These are phyloP conservation scores for Zaprionus obscuricornis DNA, from an alignment of 2,888 invertebrate genomes.

Conservation along the genomic window DNA sequence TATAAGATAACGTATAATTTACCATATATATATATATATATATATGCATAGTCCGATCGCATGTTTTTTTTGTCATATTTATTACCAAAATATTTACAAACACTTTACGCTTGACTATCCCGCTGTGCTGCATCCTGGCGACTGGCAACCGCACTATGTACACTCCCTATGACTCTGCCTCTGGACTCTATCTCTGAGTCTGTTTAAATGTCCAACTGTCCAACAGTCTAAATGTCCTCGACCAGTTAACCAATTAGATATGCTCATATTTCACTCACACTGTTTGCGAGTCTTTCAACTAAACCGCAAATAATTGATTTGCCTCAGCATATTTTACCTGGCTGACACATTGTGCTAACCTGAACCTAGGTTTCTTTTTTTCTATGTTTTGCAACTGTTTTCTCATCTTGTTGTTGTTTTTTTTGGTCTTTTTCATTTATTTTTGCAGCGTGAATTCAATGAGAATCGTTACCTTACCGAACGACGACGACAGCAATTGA, in stretches of 20 bases:
- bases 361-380: conserved; percentile 29
- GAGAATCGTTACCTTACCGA: conserved; percentile 97
- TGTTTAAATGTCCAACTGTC: too few relatives aligned
- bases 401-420: conserved; percentile 12
- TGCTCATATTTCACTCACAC: conserved; percentile 67
- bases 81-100: conserved; percentile 76
- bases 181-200: too few relatives aligned
- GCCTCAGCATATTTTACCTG: conserved; percentile 38
- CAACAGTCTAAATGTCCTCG: conserved; percentile 26
- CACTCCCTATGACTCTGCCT: too few relatives aligned
- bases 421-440: conserved; percentile 14
- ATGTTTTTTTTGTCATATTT: conserved; percentile 51
- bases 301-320: conserved; percentile 83
- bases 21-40: too few relatives aligned
- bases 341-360: conserved; percentile 5
- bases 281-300: conserved; percentile 42
- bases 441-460: conserved; percentile 91
- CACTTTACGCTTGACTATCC: conserved; percentile 51
- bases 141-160: conserved; percentile 43
- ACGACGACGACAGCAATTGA: conserved; percentile 93
- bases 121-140: conserved; percentile 62
- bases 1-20: too few relatives aligned
- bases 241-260: conserved; percentile 71
- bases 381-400: conserved; percentile 11
- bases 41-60: too few relatives aligned